Percentiles rank a stretch among this genome's conserved stretches.
phyloP scores from a whole-genome alignment of 2,888 invertebrate species.

The Parnassius orleans region DNA sequence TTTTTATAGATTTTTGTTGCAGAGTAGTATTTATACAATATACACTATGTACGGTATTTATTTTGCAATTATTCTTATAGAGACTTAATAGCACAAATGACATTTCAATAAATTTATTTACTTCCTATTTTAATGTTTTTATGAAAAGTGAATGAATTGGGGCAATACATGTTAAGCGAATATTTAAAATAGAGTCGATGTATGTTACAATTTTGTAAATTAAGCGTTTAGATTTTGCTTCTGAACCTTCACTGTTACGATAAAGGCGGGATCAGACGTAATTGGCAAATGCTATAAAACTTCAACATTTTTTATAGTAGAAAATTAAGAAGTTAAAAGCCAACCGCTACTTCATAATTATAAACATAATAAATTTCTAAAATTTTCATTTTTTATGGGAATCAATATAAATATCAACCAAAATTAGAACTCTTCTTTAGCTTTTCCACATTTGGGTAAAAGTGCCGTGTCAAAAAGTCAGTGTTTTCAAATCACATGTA shows the following conservation, averaged over 20 bases:
- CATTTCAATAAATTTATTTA: slow-evolving; percentile 64
- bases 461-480: too few relatives aligned
- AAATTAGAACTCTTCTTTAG: too few relatives aligned
- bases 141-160: slow-evolving; percentile 47
- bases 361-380: too few relatives aligned
- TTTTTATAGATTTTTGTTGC: slow-evolving; percentile 47
- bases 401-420: too few relatives aligned
- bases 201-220: slow-evolving; percentile 31
- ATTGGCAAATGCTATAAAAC: too few relatives aligned
- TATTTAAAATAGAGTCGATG: slow-evolving; percentile 32
- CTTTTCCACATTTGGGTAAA: too few relatives aligned
- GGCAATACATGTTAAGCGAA: slow-evolving; percentile 51
- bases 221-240: slow-evolving; percentile 35
- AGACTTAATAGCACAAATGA: slow-evolving; percentile 73
- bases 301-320: too few relatives aligned
- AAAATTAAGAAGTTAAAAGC: too few relatives aligned
- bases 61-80: slow-evolving; percentile 57
- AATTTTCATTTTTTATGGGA: too few relatives aligned
- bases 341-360: too few relatives aligned
- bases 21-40: slow-evolving; percentile 46
- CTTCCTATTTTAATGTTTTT: slow-evolving; percentile 59
- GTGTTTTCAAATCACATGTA: too few relatives aligned
- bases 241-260: slow-evolving; percentile 34
- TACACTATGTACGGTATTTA: slow-evolving; percentile 61
- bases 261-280: slow-evolving; percentile 16